Base-by-base conservation (phyloP, 2,888 invertebrate genomes). In the Leistus spinibarbis region DNA sequence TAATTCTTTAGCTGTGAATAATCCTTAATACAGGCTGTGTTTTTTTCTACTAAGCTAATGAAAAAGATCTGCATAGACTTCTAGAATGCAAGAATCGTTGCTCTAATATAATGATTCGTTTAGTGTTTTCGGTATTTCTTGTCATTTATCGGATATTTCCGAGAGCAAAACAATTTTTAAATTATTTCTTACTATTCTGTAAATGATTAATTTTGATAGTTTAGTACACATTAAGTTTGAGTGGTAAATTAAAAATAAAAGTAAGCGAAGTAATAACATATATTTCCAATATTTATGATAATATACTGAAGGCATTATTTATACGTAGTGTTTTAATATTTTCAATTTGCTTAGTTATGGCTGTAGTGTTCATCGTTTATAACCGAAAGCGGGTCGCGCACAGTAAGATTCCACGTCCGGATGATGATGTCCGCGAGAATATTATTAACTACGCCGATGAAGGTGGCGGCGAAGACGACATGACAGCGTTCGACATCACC, bases 401-500 rank as follows among this genome's bases (percentile, higher is more conserved):
- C 87, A 97, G 97, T 84, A 97, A 97, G 85, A 95, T 98, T 86
- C 95, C 97, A 4, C 97, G 98, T 17, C 98, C 98, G 7, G 98
- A 99, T 82, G 99, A 99, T 83, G 98, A 99, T 85, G 98, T 99
- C 54, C 91, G 99, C 80, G 99, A 99, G 86, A 99, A 99, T 85
- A 98, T 99, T 82, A 97, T 99, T 84, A 98, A 97, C 86, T 99
- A 99, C 82, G 98, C 98, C 82, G 99, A 99, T 83, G 99, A 99
- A 87, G 96, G 96, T 40, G 98, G 98, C 82, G 99, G 99, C 80
- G 97, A 99, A 86, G 99, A 99, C 82, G 99, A 99, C 85, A 99
- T 99, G 95, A 98, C 98, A 65, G 97, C 98, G 20, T 99, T 99
- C 86, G 99, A 99, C 84, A 98, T 99, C 83, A 97, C 96, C 17